These are phyloP conservation scores for Therioaphis trifolii DNA, from an alignment of 2,888 invertebrate species.

Conservation along the genomic window DNA sequence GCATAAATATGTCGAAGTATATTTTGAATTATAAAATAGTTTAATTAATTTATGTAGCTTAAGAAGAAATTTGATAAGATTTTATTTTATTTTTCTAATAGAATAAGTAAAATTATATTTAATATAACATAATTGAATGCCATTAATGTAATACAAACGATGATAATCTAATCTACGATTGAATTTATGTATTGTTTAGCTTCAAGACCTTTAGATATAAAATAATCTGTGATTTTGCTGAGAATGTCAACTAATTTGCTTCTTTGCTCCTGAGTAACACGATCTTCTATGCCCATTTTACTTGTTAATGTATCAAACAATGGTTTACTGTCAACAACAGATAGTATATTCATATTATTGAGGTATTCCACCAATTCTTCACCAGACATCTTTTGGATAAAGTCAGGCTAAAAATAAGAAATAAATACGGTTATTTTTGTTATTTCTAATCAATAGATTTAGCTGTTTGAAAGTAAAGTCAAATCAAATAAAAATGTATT, in stretches of 20 bases:
- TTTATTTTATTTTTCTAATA: background rate
- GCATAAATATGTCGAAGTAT: too few species aligned
- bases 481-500: too few species aligned
- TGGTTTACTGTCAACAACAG: background rate
- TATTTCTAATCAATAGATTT: too few species aligned
- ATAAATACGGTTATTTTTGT: background rate
- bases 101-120: background rate
- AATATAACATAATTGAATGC: background rate
- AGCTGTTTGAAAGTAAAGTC: too few species aligned
- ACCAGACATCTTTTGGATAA: background rate
- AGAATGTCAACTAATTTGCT: background rate
- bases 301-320: background rate
- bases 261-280: background rate
- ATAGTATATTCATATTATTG: background rate
- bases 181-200: too few species aligned
- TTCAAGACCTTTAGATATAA: background rate
- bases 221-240: background rate
- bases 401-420: conserved; percentile 14
- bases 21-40: too few species aligned
- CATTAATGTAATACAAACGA: background rate
- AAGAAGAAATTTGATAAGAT: background rate
- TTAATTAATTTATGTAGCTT: too few species aligned
- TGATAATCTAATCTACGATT: background rate
- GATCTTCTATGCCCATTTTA: background rate
- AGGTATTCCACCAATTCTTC: background rate